phyloP scores from a whole-genome alignment of 1,140 invertebrate genomes.

The Gryllus bimaculatus region DNA sequence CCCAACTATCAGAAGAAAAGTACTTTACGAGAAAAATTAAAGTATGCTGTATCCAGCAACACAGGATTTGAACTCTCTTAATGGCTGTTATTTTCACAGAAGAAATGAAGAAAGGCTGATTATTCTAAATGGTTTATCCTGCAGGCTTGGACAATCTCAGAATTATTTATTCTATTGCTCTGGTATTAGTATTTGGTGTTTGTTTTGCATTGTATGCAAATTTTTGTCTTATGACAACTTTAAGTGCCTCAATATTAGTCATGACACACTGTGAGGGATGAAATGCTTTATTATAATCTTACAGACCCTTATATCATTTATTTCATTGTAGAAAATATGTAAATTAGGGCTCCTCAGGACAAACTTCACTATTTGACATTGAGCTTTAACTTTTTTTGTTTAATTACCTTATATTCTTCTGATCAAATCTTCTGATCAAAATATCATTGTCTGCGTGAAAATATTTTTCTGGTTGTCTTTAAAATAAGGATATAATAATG shows the following conservation, averaged over 20 bases:
- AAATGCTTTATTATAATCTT: too few species aligned
- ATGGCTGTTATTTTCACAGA: conserved; percentile 24
- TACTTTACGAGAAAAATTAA: conserved; percentile 87
- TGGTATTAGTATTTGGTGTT: not conserved
- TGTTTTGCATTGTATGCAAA: not conserved
- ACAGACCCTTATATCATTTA: too few species aligned
- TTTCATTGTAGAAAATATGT: too few species aligned
- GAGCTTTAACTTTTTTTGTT: too few species aligned
- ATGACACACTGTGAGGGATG: too few species aligned
- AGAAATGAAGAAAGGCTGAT: not conserved
- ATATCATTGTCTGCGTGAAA: too few species aligned
- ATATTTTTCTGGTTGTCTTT: too few species aligned
- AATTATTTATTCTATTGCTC: not conserved
- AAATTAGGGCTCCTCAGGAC: too few species aligned
- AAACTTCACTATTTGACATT: too few species aligned
- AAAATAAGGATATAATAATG: too few species aligned
- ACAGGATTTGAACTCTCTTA: conserved; percentile 97
- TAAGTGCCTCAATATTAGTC: not conserved
- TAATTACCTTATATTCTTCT: too few species aligned
- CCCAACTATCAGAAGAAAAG: conserved; percentile 98
- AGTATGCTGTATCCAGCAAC: conserved; percentile 95
- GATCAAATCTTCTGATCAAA: too few species aligned
- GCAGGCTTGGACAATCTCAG: not conserved
- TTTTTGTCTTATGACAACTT: not conserved
- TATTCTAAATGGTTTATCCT: not conserved